Percentiles rank a stretch among this genome's conserved stretches.
Evolutionary conservation across 1,140 invertebrate genomes (phyloP).

Genomic region (Meloidogyne floridensis): DNA sequence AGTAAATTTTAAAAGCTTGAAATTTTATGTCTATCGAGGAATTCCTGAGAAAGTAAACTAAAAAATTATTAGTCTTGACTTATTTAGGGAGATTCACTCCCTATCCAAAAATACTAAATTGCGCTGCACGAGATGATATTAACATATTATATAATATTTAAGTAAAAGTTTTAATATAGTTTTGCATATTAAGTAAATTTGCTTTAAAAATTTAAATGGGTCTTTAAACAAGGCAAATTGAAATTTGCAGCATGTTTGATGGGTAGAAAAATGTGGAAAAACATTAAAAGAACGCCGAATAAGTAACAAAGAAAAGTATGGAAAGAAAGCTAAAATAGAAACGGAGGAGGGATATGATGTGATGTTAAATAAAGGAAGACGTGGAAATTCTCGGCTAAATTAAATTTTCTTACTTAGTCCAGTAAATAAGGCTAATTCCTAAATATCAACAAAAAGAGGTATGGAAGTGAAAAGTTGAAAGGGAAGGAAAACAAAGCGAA

Average conservation of each 20-base stretch:
- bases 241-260: constrained; percentile 2
- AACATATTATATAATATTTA: no score
- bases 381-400: background rate
- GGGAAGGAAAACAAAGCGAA: background rate
- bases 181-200: no score
- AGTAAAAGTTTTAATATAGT: no score
- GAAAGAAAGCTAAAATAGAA: background rate
- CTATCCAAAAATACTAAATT: no score
- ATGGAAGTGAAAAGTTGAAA: background rate
- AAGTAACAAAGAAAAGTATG: background rate
- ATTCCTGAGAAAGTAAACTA: no score
- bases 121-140: no score
- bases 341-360: background rate
- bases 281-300: background rate
- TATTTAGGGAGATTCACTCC: no score
- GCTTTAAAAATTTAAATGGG: no score
- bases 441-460: background rate
- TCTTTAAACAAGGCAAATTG: background rate
- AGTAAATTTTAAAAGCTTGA: no score
- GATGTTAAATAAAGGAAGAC: background rate
- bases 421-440: background rate
- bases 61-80: no score
- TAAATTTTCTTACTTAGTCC: no score
- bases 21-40: no score
- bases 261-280: constrained; percentile 13